Evolutionary conservation across 2,888 invertebrate genomes (phyloP).

Genomic region (Callosobruchus maculatus): DNA sequence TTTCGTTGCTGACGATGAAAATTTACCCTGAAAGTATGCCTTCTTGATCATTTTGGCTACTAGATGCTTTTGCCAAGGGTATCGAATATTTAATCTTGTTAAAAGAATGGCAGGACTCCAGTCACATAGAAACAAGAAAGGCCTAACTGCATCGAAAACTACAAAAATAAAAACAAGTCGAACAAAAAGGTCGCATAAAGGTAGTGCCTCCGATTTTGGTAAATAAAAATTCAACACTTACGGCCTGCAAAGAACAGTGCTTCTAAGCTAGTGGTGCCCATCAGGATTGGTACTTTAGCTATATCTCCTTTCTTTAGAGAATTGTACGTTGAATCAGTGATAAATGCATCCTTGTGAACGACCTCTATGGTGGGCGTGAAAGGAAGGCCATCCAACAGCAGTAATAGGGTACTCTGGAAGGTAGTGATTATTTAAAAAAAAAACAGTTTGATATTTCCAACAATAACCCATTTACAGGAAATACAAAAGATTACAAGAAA

Average conservation of each 20-base stretch:
- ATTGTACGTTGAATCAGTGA: neutral
- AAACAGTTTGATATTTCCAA: too few species aligned
- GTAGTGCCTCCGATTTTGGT: too few species aligned
- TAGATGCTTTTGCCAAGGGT: neutral
- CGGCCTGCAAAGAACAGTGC: neutral
- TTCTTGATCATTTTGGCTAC: neutral
- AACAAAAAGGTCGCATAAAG: too few species aligned
- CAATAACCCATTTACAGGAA: too few species aligned
- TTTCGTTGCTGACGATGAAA: neutral
- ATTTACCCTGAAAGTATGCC: neutral
- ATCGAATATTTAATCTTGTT: neutral
- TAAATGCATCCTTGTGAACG: conserved; percentile 5
- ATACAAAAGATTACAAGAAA: too few species aligned
- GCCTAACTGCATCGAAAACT: neutral
- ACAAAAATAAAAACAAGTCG: neutral
- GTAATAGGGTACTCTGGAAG: too few species aligned
- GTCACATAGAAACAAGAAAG: neutral
- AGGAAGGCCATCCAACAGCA: neutral
- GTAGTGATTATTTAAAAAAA: too few species aligned
- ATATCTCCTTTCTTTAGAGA: conserved; percentile 3
- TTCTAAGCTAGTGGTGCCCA: conserved; percentile 4
- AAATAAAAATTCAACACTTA: too few species aligned
- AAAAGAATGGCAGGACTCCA: neutral
- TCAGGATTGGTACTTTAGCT: conserved; percentile 6
- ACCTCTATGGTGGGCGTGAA: conserved; percentile 7